Evolutionary conservation across 2,113 vertebrate species (phyloP).

Genomic region (Gambusia holbrooki): DNA sequence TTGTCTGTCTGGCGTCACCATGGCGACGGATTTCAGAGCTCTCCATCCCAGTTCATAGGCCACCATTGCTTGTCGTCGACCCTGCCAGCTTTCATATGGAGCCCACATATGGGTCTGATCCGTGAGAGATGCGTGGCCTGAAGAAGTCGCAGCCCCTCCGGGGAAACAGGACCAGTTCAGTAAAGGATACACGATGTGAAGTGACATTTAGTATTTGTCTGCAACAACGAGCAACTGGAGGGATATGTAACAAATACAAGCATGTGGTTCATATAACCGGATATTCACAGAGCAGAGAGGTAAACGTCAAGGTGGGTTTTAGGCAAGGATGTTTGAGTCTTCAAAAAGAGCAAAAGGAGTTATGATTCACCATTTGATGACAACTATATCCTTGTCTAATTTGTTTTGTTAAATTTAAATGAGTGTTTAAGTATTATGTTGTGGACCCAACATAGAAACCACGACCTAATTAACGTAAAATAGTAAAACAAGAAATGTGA

Average conservation of each 20-base stretch:
- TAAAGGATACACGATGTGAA: slow-evolving; percentile 38
- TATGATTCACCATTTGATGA: no score
- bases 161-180: slow-evolving; percentile 31
- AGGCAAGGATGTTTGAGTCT: neutral
- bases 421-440: no score
- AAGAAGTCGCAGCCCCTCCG: slow-evolving; percentile 38
- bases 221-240: neutral
- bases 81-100: slow-evolving; percentile 72
- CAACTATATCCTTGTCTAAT: no score
- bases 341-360: neutral
- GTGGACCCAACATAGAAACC: no score
- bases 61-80: slow-evolving; percentile 45
- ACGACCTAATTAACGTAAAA: no score
- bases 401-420: no score
- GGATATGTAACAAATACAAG: slow-evolving; percentile 11
- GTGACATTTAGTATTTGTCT: slow-evolving; percentile 50
- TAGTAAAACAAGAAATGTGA: no score
- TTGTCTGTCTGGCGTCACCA: slow-evolving; percentile 58
- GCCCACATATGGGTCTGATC: slow-evolving; percentile 74
- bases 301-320: neutral
- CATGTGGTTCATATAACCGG: neutral
- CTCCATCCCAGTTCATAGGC: slow-evolving; percentile 69
- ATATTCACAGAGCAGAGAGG: neutral
- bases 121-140: slow-evolving; percentile 68
- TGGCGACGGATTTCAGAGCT: slow-evolving; percentile 61